These are phyloP conservation scores for Sipha flava DNA, from an alignment of 1,140 invertebrate genomes.

Conservation along the genomic window DNA sequence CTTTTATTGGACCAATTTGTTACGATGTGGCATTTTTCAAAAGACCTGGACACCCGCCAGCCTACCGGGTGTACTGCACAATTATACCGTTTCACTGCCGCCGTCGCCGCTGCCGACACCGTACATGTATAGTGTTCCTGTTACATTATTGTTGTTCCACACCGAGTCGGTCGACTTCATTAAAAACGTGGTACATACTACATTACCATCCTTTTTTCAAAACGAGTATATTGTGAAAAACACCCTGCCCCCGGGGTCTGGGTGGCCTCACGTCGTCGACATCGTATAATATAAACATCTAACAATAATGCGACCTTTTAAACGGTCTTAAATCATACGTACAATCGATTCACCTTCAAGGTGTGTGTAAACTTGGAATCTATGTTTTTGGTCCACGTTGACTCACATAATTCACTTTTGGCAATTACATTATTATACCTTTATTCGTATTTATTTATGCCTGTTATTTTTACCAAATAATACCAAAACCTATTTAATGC, in stretches of 20 bases:
- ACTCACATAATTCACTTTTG: no score
- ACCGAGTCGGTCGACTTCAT: not conserved
- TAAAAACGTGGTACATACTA: no score
- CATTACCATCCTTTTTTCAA: slow-evolving; percentile 18
- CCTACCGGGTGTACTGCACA: no score
- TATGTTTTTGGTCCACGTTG: no score
- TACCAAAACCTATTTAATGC: no score
- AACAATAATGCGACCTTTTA: not conserved
- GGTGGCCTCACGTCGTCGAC: not conserved
- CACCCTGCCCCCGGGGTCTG: not conserved
- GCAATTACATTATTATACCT: no score
- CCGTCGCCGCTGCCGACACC: no score
- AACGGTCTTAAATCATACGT: not conserved
- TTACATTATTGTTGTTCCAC: not conserved
- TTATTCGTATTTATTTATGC: no score
- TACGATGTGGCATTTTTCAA: slow-evolving; percentile 8
- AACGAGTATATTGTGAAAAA: not conserved
- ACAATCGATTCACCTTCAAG: no score
- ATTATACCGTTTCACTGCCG: no score
- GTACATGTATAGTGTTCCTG: not conserved
- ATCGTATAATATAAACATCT: not conserved
- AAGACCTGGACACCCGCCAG: not conserved
- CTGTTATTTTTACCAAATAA: no score
- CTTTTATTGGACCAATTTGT: slow-evolving; percentile 22
- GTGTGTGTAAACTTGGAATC: no score